phyloP scores from a whole-genome alignment of 2,888 invertebrate genomes.

The Molorchus minor region DNA sequence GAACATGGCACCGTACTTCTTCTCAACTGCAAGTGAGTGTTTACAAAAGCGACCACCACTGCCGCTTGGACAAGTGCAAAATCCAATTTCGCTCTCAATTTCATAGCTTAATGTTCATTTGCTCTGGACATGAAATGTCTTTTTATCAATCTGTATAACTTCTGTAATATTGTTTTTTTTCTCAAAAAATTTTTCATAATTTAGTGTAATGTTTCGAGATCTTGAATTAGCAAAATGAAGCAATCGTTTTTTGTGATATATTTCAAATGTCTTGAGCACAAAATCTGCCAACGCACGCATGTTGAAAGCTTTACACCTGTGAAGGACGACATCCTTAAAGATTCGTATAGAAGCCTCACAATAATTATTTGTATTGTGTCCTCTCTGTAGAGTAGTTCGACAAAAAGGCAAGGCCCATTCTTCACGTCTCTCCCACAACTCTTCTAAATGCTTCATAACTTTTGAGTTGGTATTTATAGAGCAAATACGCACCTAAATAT shows the following conservation, averaged over 20 bases:
- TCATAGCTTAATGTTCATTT: not conserved
- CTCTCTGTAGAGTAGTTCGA: not conserved
- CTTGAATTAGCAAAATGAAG: too few relatives aligned
- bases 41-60: conserved; percentile 5
- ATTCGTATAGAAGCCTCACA: not conserved
- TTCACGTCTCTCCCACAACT: too few relatives aligned
- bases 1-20: conserved; percentile 1
- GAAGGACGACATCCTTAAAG: not conserved
- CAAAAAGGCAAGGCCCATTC: not conserved
- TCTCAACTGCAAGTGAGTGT: conserved; percentile 1
- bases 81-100: not conserved
- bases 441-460: too few relatives aligned
- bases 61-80: conserved; percentile 3
- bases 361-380: conserved; percentile 1
- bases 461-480: too few relatives aligned
- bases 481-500: too few relatives aligned
- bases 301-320: too few relatives aligned
- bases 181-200: not conserved
- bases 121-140: conserved; percentile 1
- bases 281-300: conserved; percentile 22
- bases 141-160: not conserved
- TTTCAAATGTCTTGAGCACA: conserved; percentile 19
- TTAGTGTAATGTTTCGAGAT: not conserved
- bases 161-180: not conserved
- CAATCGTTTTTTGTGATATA: conserved; percentile 18